Evolutionary conservation across 2,113 vertebrate genomes (phyloP).

Genomic region (Oreochromis tanganicae): DNA sequence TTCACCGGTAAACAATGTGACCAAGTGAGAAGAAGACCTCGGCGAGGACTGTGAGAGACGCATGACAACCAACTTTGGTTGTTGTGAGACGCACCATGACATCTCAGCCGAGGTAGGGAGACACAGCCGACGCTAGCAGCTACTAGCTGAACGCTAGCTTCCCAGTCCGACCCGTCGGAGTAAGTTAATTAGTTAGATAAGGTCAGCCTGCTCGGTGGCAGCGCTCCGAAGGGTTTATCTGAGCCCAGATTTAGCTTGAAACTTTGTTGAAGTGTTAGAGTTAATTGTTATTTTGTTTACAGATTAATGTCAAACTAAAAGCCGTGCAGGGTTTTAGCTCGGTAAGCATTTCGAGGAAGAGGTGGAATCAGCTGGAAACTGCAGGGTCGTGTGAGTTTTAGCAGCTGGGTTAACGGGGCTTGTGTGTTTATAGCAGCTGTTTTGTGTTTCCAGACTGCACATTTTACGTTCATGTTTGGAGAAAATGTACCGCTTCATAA

Average conservation of each 20-base stretch:
- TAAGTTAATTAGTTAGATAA: not conserved
- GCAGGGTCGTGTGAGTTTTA: constrained; percentile 9
- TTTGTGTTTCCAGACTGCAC: not conserved
- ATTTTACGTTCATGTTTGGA: no score
- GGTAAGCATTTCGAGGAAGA: constrained; percentile 14
- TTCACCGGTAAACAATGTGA: constrained; percentile 55
- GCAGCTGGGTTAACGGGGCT: not conserved
- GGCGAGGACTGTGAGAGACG: constrained; percentile 40
- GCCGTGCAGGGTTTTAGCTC: not conserved
- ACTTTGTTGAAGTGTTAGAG: not conserved
- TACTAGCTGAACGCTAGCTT: constrained; percentile 30
- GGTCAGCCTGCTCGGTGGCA: not conserved
- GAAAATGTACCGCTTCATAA: not conserved
- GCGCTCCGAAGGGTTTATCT: not conserved
- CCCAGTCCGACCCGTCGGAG: not conserved
- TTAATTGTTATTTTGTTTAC: not conserved
- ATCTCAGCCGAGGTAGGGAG: constrained; percentile 70
- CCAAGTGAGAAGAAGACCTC: not conserved
- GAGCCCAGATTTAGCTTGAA: not conserved
- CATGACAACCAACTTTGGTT: constrained; percentile 62
- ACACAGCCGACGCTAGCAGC: constrained; percentile 22
- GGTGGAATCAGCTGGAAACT: constrained; percentile 65
- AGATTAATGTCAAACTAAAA: not conserved
- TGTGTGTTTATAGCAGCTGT: not conserved
- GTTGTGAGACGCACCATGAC: constrained; percentile 66